phyloP scores from a whole-genome alignment of 2,888 invertebrate genomes.

The Teinopalpus imperialis region DNA sequence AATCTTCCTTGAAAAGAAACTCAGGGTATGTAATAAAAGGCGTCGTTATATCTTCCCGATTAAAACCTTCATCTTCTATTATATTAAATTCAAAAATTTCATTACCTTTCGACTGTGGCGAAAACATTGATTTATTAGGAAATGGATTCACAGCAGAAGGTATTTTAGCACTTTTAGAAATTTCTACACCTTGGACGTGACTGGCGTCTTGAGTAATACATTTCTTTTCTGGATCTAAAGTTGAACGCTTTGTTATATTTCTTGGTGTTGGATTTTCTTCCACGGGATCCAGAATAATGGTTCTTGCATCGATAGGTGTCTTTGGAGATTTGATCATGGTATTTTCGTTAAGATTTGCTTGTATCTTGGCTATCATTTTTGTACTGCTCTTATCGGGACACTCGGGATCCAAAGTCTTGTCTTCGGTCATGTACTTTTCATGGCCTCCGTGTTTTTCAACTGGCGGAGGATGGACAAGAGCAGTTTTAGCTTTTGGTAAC shows the following conservation, averaged over 20 bases:
- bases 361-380: slow-evolving; percentile 75
- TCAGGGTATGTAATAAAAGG: slow-evolving; percentile 86
- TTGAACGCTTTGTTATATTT: slow-evolving; percentile 56
- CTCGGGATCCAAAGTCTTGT: slow-evolving; percentile 67
- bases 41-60: slow-evolving; percentile 84
- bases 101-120: slow-evolving; percentile 85
- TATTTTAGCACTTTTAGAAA: slow-evolving; percentile 74
- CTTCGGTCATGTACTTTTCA: slow-evolving; percentile 75
- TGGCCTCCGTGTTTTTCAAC: slow-evolving; percentile 67
- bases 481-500: slow-evolving; percentile 66
- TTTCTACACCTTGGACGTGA: slow-evolving; percentile 70
- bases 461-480: slow-evolving; percentile 60
- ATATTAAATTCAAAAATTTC: slow-evolving; percentile 85
- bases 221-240: slow-evolving; percentile 65
- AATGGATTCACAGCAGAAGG: slow-evolving; percentile 64
- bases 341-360: slow-evolving; percentile 73
- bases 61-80: slow-evolving; percentile 85
- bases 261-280: slow-evolving; percentile 56
- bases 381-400: slow-evolving; percentile 68
- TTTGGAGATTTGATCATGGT: slow-evolving; percentile 78
- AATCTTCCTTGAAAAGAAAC: slow-evolving; percentile 88
- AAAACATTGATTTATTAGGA: slow-evolving; percentile 85
- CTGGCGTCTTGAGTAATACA: slow-evolving; percentile 66
- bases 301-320: slow-evolving; percentile 75
- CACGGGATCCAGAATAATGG: slow-evolving; percentile 56